Conservation (phyloP, 2,113 vertebrate species). For the Myrmecophaga tridactyla region DNA sequence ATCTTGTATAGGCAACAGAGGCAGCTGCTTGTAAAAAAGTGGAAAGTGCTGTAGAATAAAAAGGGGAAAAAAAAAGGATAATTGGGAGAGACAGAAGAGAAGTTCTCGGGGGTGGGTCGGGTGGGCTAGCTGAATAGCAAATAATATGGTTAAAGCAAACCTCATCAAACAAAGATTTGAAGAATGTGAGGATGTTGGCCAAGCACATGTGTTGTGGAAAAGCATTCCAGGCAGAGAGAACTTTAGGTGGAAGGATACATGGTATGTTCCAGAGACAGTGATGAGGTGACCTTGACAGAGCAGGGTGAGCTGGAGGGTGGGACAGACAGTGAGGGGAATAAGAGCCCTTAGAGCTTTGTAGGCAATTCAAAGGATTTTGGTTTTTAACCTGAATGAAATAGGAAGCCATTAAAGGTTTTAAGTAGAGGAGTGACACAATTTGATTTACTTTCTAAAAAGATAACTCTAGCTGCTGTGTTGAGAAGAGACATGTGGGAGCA, state of each 20-base stretch:
- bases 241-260: not conserved
- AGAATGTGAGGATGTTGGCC: not conserved
- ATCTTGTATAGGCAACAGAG: not conserved
- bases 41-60: too few species aligned
- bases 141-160: not conserved
- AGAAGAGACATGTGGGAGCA: not conserved
- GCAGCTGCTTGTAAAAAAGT: not conserved
- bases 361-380: not conserved
- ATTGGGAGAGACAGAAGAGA: not conserved
- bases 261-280: not conserved
- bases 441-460: not conserved
- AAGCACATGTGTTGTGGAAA: not conserved
- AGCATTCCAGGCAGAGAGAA: not conserved
- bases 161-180: not conserved
- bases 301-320: not conserved
- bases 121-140: not conserved
- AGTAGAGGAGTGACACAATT: not conserved
- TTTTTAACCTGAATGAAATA: not conserved
- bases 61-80: too few species aligned
- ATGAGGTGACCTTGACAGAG: not conserved
- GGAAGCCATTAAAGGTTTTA: not conserved
- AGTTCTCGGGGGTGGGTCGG: not conserved
- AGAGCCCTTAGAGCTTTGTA: not conserved
- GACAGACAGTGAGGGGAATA: not conserved
- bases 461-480: not conserved